Evolutionary conservation across 1,140 invertebrate genomes (phyloP), one percentile per base, ranked within the genome.

Genomic region (Asobara japonica): DNA sequence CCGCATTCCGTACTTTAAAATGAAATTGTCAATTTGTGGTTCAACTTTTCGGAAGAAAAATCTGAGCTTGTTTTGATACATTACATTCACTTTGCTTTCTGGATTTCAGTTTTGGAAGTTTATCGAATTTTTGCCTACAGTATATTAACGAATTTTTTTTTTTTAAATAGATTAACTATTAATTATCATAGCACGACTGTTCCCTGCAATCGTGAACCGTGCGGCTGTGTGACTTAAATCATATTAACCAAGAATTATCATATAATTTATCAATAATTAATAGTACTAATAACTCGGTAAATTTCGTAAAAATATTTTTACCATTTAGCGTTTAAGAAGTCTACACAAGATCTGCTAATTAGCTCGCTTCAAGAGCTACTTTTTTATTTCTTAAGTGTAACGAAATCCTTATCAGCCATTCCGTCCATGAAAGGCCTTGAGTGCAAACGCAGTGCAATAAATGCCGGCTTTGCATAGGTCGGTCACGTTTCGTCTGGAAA

Each of bases 141-240:
- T n/a, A n/a, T n/a, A n/a, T n/a, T n/a, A n/a, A n/a, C n/a, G n/a
- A n/a, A n/a, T n/a, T n/a, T n/a, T n/a, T n/a, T n/a, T n/a, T 25
- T 33, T 38, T 29, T 62, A 16, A 25, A 25, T 62, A 13, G 20
- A 62, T 71, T 41, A 41, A 25, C 29, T 22, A 48, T 36, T 51
- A 31, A 13, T 18, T 70, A 69, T 22, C 18, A 29, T 60, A 38
- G 18, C 18, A 71, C 33, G 25, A 65, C 2, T 67, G 72, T 75
- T 30, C 65, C 51, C 72, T 74, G 72, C 68, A 75, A 71, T 74
- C 72, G 69, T 72, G 66, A 79, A 79, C 77, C 77, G 51, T 76
- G 79, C 79, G 80, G 80, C 79, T 82, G 79, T 82, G 80, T 74
- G 77, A 82, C 80, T 82, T 80, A 80, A 82, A 74, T 10, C 27